A percentile compares a stretch with the other conserved stretches of the same genome.
phyloP scores from a whole-genome alignment of 1,140 invertebrate genomes.

The silkworm (Bombyx mori) region ASM3026992v2 NC_085113.1:8020001-8020500 shows the following conservation, averaged over 20 bases:
- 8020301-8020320: constrained; percentile 54
- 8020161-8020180: constrained; percentile 54
- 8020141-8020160: constrained; percentile 53
- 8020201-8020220: constrained; percentile 46
- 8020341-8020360: constrained; percentile 58
- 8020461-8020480: constrained; percentile 42
- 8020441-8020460: constrained; percentile 33
- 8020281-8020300: constrained; percentile 58
- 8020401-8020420: constrained; percentile 57
- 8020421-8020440: constrained; percentile 57
- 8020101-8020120: constrained; percentile 54
- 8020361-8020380: constrained; percentile 45
- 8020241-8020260: constrained; percentile 45
- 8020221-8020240: constrained; percentile 31
- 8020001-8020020: constrained; percentile 69
- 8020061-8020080: constrained; percentile 46
- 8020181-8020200: constrained; percentile 63
- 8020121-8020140: constrained; percentile 24
- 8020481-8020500: constrained; percentile 43
- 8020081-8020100: constrained; percentile 55
- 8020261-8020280: constrained; percentile 56
- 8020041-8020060: constrained; percentile 51
- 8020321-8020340: constrained; percentile 37
- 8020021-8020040: constrained; percentile 62
- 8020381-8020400: constrained; percentile 54